Conservation (phyloP, 2,113 vertebrate genomes). For the Sylvietta virens region DNA sequence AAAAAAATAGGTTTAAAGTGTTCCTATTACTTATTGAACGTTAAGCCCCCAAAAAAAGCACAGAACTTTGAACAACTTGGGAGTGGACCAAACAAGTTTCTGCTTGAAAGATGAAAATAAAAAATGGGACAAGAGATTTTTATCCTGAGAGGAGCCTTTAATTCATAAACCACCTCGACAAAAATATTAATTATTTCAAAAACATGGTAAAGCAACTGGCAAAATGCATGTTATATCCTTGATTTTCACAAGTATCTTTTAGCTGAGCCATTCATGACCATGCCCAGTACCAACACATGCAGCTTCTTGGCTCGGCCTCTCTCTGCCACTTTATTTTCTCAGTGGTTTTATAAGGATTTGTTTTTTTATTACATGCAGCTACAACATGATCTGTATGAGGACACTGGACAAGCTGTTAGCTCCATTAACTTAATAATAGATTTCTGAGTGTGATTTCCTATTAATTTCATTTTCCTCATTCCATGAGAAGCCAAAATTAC, state of each 20-base stretch:
- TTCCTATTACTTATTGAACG: not conserved
- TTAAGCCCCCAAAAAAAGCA: not conserved
- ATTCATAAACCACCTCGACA: not conserved
- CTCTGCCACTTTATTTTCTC: conserved; percentile 15
- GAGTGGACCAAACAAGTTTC: not conserved
- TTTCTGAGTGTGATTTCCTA: conserved; percentile 76
- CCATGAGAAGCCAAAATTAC: conserved; percentile 68
- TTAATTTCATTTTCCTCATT: conserved; percentile 76
- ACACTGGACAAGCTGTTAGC: conserved; percentile 73
- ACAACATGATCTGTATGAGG: conserved; percentile 55
- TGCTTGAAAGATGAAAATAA: not conserved
- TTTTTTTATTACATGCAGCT: conserved; percentile 54
- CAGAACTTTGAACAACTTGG: not conserved
- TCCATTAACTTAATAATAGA: conserved; percentile 78
- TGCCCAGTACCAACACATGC: not conserved
- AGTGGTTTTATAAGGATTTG: conserved; percentile 14
- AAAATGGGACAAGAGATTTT: not conserved
- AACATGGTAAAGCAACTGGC: not conserved
- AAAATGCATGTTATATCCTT: not conserved
- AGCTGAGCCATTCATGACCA: not conserved
- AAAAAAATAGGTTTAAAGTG: not conserved
- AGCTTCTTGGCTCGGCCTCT: not conserved
- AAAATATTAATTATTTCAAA: not conserved
- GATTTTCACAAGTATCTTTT: not conserved
- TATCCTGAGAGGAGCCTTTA: not conserved